These are phyloP conservation scores for Polypterus bichir DNA, from an alignment of 2,113 vertebrate species.

Conservation along the genomic window DNA sequence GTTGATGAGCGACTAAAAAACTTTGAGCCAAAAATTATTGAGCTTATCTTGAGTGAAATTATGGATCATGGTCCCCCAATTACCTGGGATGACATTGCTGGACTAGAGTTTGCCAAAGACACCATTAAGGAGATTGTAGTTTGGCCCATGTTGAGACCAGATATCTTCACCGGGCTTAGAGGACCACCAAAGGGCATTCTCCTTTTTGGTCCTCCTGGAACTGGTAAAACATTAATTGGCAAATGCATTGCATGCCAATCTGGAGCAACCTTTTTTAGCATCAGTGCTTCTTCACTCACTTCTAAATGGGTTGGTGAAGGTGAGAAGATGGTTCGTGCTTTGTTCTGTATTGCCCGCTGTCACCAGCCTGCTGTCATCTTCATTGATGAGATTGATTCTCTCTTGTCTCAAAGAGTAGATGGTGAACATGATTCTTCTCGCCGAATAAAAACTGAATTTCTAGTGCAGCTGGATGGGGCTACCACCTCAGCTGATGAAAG, in stretches of 20 bases:
- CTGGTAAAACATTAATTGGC: conserved; percentile 91
- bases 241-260: conserved; percentile 94
- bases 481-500: conserved; percentile 82
- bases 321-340: conserved; percentile 88
- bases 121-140: conserved; percentile 94
- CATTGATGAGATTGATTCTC: conserved; percentile 90
- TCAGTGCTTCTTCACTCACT: conserved; percentile 89
- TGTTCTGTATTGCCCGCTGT: conserved; percentile 81
- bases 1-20: conserved; percentile 73
- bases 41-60: conserved; percentile 90
- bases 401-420: conserved; percentile 82
- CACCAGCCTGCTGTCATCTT: conserved; percentile 94
- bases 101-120: conserved; percentile 86
- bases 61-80: conserved; percentile 87
- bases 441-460: conserved; percentile 91
- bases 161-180: conserved; percentile 85
- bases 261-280: conserved; percentile 92
- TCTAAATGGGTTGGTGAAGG: conserved; percentile 97
- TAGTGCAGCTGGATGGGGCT: conserved; percentile 89
- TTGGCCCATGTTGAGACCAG: conserved; percentile 93
- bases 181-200: conserved; percentile 93
- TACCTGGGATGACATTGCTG: conserved; percentile 86
- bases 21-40: conserved; percentile 87
- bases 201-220: conserved; percentile 87
- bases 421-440: conserved; percentile 88